Percentiles rank a stretch among this genome's conserved stretches.
Evolutionary conservation across 1,140 invertebrate species (phyloP).

Genomic region (Achatina immaculata): DNA sequence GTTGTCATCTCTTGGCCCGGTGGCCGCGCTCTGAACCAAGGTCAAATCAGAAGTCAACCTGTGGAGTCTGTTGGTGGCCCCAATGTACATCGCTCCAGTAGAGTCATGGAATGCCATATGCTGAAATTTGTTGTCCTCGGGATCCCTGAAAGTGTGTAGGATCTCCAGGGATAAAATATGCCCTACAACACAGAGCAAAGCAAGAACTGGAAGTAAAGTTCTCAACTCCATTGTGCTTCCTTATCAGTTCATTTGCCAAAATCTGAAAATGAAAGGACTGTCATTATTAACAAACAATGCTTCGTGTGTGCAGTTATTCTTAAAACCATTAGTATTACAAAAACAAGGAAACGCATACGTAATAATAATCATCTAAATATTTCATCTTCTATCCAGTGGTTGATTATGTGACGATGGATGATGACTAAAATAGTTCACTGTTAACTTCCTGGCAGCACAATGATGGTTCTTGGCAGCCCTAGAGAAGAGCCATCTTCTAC

Average conservation of each 20-base stretch:
- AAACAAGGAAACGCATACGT: too few relatives aligned
- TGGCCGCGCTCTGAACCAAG: conserved; percentile 83
- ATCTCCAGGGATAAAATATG: conserved; percentile 25
- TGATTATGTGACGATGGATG: too few relatives aligned
- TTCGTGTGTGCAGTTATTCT: too few relatives aligned
- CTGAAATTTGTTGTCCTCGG: conserved; percentile 44
- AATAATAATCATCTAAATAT: too few relatives aligned
- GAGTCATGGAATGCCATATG: conserved; percentile 77
- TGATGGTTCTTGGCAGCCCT: too few relatives aligned
- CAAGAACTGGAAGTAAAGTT: background rate
- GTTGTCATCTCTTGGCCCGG: conserved; percentile 92
- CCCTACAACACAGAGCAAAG: background rate
- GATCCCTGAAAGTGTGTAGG: conserved; percentile 45
- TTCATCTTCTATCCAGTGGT: too few relatives aligned
- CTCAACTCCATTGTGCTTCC: background rate
- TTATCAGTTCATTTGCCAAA: background rate
- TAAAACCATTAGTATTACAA: too few relatives aligned
- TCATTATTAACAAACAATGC: too few relatives aligned
- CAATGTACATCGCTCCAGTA: conserved; percentile 92
- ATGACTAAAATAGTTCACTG: too few relatives aligned
- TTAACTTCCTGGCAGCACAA: too few relatives aligned
- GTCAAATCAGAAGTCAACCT: conserved; percentile 89
- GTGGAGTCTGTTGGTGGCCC: conserved; percentile 93
- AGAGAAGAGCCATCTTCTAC: too few relatives aligned
- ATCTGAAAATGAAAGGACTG: background rate